Conservation (phyloP, 2,888 invertebrate genomes). For the Troides aeacus region DNA sequence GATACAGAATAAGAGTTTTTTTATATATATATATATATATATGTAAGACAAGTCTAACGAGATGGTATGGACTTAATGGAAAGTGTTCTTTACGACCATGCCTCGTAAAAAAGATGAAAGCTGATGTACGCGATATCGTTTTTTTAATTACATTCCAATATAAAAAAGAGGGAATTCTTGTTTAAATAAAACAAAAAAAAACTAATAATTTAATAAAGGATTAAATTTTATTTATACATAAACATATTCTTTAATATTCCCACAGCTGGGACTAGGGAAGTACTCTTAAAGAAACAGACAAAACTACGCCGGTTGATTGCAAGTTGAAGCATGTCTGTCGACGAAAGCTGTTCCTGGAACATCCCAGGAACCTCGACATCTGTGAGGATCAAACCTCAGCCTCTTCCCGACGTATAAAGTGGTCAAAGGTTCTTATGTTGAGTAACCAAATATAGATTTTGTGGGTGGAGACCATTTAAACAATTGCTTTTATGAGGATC, state of each 20-base stretch:
- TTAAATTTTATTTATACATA: too few relatives aligned
- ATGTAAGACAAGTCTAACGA: conserved; percentile 7
- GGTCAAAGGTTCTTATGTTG: not conserved
- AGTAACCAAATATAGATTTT: not conserved
- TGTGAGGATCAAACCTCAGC: too few relatives aligned
- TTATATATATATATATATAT: not conserved
- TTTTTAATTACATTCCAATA: not conserved
- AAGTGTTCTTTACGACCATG: conserved; percentile 18
- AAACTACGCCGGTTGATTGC: too few relatives aligned
- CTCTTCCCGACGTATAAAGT: too few relatives aligned
- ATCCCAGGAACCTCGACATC: too few relatives aligned
- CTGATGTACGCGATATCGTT: not conserved
- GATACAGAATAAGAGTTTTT: conserved; percentile 17
- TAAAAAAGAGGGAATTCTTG: not conserved
- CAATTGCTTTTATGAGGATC: conserved; percentile 16
- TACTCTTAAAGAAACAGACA: too few relatives aligned
- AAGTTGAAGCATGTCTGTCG: too few relatives aligned
- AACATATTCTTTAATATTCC: too few relatives aligned
- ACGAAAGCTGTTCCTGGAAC: too few relatives aligned
- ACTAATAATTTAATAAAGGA: too few relatives aligned
- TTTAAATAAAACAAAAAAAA: too few relatives aligned
- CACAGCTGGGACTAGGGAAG: too few relatives aligned
- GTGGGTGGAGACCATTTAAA: conserved; percentile 9
- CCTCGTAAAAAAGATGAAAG: conserved; percentile 18
- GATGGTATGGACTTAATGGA: conserved; percentile 14